Conservation (phyloP, 1,140 invertebrate genomes). For the Drosophila albomicans region DNA sequence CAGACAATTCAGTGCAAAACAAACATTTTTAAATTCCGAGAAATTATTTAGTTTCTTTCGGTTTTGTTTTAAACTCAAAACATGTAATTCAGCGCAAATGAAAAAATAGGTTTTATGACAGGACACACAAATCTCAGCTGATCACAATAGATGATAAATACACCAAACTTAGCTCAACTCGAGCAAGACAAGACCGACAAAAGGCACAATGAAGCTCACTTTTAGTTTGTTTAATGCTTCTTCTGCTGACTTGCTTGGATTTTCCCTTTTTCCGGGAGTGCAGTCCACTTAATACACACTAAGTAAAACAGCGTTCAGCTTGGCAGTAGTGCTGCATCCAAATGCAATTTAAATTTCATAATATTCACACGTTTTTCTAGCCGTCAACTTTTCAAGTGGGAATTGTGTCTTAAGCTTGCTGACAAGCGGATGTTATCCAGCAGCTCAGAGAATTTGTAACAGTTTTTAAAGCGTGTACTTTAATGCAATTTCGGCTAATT, state of each 20-base stretch:
- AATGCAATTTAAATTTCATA: slow-evolving; percentile 78
- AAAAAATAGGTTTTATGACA: slow-evolving; percentile 64
- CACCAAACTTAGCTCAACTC: slow-evolving; percentile 20
- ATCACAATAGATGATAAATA: slow-evolving; percentile 56
- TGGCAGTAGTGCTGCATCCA: slow-evolving; percentile 48
- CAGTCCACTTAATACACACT: slow-evolving; percentile 36
- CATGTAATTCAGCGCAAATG: slow-evolving; percentile 1
- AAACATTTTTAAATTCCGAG: slow-evolving; percentile 66
- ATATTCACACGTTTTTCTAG: slow-evolving; percentile 78
- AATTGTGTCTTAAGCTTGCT: slow-evolving; percentile 43
- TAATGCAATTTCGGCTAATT: slow-evolving; percentile 72
- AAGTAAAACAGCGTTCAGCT: slow-evolving; percentile 6
- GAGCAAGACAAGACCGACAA: slow-evolving; percentile 42
- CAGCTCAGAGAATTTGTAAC: slow-evolving; percentile 52
- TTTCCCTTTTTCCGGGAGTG: slow-evolving; percentile 70
- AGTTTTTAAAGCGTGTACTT: slow-evolving; percentile 51
- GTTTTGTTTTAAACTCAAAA: slow-evolving; percentile 43
- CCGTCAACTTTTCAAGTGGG: slow-evolving; percentile 45
- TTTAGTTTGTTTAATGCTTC: slow-evolving; percentile 47
- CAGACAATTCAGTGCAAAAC: slow-evolving; percentile 22
- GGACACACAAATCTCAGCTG: slow-evolving; percentile 74
- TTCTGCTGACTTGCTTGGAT: slow-evolving; percentile 21
- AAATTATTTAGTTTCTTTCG: slow-evolving; percentile 58
- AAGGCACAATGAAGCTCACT: slow-evolving; percentile 64
- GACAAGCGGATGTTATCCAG: slow-evolving; percentile 72